Percentiles rank a stretch among this genome's conserved stretches.
Evolutionary conservation across 2,797 vertebrate species (phyloP).

Genomic region (Thunnus albacares): DNA sequence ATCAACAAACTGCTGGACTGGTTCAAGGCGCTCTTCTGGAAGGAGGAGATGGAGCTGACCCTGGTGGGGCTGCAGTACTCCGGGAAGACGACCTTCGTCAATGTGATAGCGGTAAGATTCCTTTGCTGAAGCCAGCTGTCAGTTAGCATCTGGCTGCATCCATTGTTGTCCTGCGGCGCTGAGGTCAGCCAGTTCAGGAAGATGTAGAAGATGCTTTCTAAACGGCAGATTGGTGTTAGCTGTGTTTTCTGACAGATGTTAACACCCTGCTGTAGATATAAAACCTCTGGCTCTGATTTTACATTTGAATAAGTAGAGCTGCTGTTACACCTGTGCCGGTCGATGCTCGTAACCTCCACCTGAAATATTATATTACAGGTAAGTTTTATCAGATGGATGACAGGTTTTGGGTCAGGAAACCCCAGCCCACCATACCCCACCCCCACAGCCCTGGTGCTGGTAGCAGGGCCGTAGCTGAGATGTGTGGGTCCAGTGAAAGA

Average conservation of each 20-base stretch:
- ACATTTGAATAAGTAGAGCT: background rate
- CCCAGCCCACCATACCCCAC: too few relatives aligned
- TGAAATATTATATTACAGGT: too few relatives aligned
- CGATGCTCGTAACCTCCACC: background rate
- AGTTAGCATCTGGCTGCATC: constrained; percentile 62
- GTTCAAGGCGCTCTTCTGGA: constrained; percentile 94
- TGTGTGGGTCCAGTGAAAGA: background rate
- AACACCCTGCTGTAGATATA: too few relatives aligned
- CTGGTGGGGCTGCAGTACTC: constrained; percentile 93
- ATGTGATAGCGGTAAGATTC: constrained; percentile 94
- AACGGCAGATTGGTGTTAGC: too few relatives aligned
- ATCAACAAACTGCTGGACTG: constrained; percentile 94
- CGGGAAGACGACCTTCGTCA: constrained; percentile 96
- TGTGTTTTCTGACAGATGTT: background rate
- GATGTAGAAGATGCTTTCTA: too few relatives aligned
- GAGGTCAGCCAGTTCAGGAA: background rate
- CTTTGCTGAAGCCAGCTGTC: constrained; percentile 50
- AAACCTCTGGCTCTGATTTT: background rate
- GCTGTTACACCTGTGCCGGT: background rate
- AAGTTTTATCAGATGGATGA: background rate
- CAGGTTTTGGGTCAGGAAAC: background rate
- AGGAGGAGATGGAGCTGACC: constrained; percentile 95
- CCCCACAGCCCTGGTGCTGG: background rate
- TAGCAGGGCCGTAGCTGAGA: background rate
- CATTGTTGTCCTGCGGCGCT: constrained; percentile 68